Conservation (phyloP, 1,140 invertebrate species). For the Bombus impatiens region DNA sequence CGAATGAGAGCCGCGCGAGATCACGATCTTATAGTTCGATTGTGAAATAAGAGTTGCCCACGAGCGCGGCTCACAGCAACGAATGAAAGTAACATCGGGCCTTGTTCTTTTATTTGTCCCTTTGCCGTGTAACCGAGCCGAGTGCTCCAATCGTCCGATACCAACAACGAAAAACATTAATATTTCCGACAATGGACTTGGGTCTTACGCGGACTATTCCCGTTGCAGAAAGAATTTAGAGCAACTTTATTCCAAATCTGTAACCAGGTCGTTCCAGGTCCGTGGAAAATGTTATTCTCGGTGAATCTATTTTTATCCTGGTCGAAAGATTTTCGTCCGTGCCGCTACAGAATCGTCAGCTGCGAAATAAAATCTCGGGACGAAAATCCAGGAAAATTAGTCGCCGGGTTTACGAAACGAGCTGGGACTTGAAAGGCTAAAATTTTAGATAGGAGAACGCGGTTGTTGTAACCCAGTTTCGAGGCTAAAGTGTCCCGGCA, state of each 20-base stretch:
- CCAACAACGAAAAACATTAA: not conserved
- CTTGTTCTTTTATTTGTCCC: constrained; percentile 24
- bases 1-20: constrained; percentile 57
- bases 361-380: no score
- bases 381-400: no score
- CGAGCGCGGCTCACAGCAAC: constrained; percentile 31
- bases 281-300: not conserved
- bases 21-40: constrained; percentile 61
- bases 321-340: not conserved
- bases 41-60: constrained; percentile 57
- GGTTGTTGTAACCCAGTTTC: not conserved
- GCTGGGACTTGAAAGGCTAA: no score
- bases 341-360: no score
- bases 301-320: not conserved
- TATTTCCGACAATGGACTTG: not conserved
- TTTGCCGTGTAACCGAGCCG: not conserved
- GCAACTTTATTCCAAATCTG: no score
- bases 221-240: not conserved
- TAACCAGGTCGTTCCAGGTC: no score
- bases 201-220: not conserved
- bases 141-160: not conserved
- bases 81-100: constrained; percentile 37
- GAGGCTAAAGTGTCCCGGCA: not conserved
- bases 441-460: no score
- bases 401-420: no score